Conservation (phyloP, 1,140 invertebrate species). For the Atta colombica region DNA sequence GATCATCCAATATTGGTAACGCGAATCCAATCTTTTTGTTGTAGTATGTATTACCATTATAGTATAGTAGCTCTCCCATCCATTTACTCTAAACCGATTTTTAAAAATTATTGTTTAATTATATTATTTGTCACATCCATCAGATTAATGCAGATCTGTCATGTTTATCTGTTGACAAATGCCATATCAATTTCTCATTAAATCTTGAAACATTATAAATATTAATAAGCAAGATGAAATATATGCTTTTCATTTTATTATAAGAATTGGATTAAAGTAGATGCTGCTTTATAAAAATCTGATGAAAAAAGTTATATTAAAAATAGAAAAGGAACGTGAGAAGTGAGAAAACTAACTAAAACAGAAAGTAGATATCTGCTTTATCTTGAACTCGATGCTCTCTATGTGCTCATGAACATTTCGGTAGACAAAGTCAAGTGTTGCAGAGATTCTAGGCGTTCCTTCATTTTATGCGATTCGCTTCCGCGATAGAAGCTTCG, state of each 20-base stretch:
- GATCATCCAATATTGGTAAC: slow-evolving; percentile 1
- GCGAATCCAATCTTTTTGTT: slow-evolving; percentile 13
- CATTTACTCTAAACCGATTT: background rate
- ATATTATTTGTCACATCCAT: background rate
- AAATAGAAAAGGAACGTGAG: background rate
- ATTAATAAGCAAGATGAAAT: background rate
- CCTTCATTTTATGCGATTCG: slow-evolving; percentile 16
- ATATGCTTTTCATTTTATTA: background rate
- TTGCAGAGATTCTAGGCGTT: slow-evolving; percentile 27
- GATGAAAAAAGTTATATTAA: background rate
- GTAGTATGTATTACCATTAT: background rate
- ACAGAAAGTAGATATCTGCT: slow-evolving; percentile 50
- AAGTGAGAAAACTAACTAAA: background rate
- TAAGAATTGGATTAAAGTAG: background rate
- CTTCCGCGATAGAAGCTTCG: slow-evolving; percentile 3
- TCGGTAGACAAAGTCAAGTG: slow-evolving; percentile 58
- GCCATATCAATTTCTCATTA: background rate
- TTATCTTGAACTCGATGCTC: slow-evolving; percentile 57
- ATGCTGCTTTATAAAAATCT: background rate
- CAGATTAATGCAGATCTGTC: background rate
- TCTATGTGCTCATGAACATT: slow-evolving; percentile 36
- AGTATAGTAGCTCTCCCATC: background rate
- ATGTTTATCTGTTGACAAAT: background rate
- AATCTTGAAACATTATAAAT: slow-evolving; percentile 7
- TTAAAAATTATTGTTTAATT: slow-evolving; percentile 17